Base-by-base conservation (phyloP, 2,888 invertebrate genomes). In the Ferrisia virgata region DNA sequence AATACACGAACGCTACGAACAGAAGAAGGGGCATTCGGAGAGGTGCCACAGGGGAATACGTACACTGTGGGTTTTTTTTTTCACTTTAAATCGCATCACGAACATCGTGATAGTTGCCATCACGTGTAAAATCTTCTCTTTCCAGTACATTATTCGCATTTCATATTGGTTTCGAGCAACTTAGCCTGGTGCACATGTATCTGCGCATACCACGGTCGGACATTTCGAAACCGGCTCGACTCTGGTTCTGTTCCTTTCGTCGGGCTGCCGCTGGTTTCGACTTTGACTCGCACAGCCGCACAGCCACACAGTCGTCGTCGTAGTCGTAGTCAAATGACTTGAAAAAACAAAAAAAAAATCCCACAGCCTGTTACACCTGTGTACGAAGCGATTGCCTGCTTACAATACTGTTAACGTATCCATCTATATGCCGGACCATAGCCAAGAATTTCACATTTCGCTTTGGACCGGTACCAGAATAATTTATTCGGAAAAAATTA, bases 401-500 rank as follows among this genome's bases (percentile, higher is more conserved):
- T n/a, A 33, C 18, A 33, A 72, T 33, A 72, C 18, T n/a, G n/a
- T n/a, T n/a, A n/a, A n/a, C 28, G 15, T 11, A 25, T n/a, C 18
- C 18, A 47, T 47, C 13, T 4, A 13, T 18, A 47, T 64, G 72
- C n/a, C 72, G 36, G n/a, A 72, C 72, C 18, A 72, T 5, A 72
- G 72, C 72, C 72, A 72, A 72, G 72, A 72, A 72, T 72, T 72
- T 72, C 72, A 72, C 72, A 18, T 72, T n/a, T 72, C 33, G 36
- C 72, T 72, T 72, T 72, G 72, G 72, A 72, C 72, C 72, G 72
- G 72, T 72, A 72, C 72, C 72, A 72, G 72, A 72, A 72, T 72
- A 72, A 72, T 72, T 72, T 33, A 33, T 4, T 72, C 33, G 33
- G n/a, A 72, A 72, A 72, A 72, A 33, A 33, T 72, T 72, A n/a